These are phyloP conservation scores for Helarctos malayanus DNA, from an alignment of 2,797 vertebrate genomes.

Conservation along the genomic window DNA sequence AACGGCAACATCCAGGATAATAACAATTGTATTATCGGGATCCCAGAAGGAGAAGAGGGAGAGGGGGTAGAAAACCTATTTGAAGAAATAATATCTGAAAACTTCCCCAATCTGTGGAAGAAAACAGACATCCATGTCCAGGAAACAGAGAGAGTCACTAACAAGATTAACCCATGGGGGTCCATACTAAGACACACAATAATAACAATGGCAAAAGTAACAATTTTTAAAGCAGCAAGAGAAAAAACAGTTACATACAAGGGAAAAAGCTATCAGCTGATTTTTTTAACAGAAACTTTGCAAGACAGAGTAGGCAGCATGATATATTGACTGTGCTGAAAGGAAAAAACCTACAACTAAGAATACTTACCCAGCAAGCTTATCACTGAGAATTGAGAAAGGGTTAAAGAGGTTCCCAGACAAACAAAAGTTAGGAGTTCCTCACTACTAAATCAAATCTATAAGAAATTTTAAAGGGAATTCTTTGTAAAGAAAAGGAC, in stretches of 20 bases:
- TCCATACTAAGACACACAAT: neutral
- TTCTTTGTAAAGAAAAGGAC: neutral
- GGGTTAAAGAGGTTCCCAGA: neutral
- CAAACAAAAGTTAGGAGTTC: neutral
- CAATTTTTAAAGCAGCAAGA: neutral
- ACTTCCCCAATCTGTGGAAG: neutral
- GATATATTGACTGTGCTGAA: neutral
- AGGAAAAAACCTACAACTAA: neutral
- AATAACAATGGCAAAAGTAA: neutral
- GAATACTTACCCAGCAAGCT: neutral
- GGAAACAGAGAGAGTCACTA: neutral
- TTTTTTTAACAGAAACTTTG: neutral
- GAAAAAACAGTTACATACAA: neutral
- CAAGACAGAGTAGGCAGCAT: neutral
- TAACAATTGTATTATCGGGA: neutral
- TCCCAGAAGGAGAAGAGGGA: neutral
- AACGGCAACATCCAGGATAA: neutral
- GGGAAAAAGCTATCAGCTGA: neutral
- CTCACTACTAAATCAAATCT: neutral
- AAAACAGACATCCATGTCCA: neutral
- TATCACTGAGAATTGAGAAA: neutral
- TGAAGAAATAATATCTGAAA: neutral
- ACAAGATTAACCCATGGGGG: neutral
- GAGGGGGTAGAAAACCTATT: neutral
- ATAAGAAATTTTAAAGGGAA: neutral